Conservation (phyloP, 2,888 invertebrate genomes). For the Eutolmus rufibarbis region DNA sequence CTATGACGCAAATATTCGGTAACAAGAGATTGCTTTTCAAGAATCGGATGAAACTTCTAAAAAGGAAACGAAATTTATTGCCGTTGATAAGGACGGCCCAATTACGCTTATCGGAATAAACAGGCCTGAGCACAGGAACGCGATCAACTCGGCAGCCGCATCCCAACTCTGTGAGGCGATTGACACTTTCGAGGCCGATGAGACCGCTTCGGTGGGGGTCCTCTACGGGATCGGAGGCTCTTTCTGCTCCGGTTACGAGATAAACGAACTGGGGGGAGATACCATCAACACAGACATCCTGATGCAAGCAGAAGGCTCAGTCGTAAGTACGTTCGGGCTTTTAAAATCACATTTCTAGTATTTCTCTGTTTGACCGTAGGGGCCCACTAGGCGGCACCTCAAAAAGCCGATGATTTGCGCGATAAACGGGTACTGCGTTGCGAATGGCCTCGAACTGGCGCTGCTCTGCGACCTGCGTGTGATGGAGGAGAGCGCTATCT, state of each 20-base stretch:
- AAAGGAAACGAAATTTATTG: constrained; percentile 51
- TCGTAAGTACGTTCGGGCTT: constrained; percentile 57
- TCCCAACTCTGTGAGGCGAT: constrained; percentile 71
- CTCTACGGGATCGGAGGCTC: constrained; percentile 91
- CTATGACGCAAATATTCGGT: constrained; percentile 50
- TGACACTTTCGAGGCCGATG: constrained; percentile 77
- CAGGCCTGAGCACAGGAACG: constrained; percentile 82
- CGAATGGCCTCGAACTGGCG: constrained; percentile 89
- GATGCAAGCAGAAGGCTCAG: constrained; percentile 63
- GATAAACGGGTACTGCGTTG: constrained; percentile 88
- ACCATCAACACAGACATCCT: constrained; percentile 60
- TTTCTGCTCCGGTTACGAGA: constrained; percentile 92
- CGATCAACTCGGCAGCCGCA: constrained; percentile 76
- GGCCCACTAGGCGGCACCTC: constrained; percentile 73
- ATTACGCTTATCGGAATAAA: constrained; percentile 88
- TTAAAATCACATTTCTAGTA: not conserved
- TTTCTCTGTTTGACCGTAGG: constrained; percentile 59
- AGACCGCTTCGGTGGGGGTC: constrained; percentile 74
- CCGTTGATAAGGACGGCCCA: constrained; percentile 69
- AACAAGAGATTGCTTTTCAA: not conserved
- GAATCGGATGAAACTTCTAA: constrained; percentile 47
- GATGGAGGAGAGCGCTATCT: constrained; percentile 81
- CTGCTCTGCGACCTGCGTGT: constrained; percentile 90
- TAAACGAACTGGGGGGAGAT: constrained; percentile 72
- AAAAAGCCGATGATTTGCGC: constrained; percentile 92